A percentile compares a stretch with the other conserved stretches of the same genome.
Evolutionary conservation across 2,888 invertebrate genomes (phyloP).

Genomic region (Pyrrhosoma nymphula): DNA sequence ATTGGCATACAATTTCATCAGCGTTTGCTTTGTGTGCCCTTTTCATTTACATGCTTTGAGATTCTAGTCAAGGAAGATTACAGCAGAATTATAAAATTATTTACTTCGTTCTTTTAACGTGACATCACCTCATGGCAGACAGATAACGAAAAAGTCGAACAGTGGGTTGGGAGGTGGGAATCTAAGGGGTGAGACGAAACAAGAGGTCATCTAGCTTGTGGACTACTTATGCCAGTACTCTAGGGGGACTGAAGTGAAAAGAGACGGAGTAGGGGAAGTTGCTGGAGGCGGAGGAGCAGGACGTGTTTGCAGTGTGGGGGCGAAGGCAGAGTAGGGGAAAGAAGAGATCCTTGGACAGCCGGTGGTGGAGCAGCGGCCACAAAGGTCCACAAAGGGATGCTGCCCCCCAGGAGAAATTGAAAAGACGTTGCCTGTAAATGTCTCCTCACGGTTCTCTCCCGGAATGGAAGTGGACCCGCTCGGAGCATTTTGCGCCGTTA

Average conservation of each 20-base stretch:
- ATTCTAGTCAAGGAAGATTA: no score
- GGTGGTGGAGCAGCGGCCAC: neutral
- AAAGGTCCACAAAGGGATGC: neutral
- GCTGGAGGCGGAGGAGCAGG: neutral
- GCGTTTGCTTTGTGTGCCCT: no score
- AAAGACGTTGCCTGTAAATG: neutral
- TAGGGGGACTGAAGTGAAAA: neutral
- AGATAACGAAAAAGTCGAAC: neutral
- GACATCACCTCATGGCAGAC: no score
- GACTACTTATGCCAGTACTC: neutral
- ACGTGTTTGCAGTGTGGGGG: neutral
- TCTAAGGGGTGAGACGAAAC: neutral
- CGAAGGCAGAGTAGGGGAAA: neutral
- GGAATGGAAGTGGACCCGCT: conserved; percentile 13
- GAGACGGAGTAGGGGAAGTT: no score
- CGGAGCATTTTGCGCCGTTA: conserved; percentile 2
- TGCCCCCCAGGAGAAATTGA: neutral
- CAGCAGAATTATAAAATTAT: no score
- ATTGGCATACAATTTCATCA: no score
- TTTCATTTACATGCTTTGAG: no score
- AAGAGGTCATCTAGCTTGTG: neutral
- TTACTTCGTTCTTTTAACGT: no score
- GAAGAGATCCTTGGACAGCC: neutral
- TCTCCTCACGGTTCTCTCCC: neutral
- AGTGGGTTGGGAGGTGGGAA: neutral